Percentiles rank a stretch among this genome's conserved stretches.
Evolutionary conservation across 2,888 invertebrate genomes (phyloP).

Genomic region (Acleris literana): DNA sequence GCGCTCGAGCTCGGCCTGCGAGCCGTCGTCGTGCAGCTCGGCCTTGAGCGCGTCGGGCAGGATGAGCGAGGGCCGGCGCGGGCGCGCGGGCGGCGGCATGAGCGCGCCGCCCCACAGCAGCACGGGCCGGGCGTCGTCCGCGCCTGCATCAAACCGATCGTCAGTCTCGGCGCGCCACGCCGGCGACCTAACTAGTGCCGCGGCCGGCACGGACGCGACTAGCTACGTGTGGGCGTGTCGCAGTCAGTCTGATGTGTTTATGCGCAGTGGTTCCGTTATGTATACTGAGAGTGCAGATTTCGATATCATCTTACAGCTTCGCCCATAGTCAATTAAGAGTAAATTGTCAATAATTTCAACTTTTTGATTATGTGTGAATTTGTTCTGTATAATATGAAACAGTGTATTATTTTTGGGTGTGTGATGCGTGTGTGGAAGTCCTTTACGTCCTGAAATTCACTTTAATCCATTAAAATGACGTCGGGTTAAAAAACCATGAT

Average conservation of each 20-base stretch:
- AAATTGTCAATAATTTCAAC: slow-evolving; percentile 13
- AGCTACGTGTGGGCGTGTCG: slow-evolving; percentile 31
- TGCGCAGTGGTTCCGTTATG: slow-evolving; percentile 32
- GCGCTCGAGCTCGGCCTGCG: slow-evolving; percentile 86
- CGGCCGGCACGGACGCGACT: slow-evolving; percentile 12
- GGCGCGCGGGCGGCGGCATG: slow-evolving; percentile 89
- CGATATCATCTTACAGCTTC: slow-evolving; percentile 14
- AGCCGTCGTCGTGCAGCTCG: slow-evolving; percentile 38
- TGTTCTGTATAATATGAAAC: slow-evolving; percentile 27
- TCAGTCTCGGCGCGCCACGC: neutral
- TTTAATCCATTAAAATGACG: no score
- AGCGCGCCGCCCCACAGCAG: slow-evolving; percentile 79
- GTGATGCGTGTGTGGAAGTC: slow-evolving; percentile 9
- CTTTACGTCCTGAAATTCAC: slow-evolving; percentile 4
- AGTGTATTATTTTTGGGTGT: slow-evolving; percentile 24
- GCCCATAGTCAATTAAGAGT: slow-evolving; percentile 25
- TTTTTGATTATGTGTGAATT: slow-evolving; percentile 33
- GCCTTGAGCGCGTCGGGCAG: slow-evolving; percentile 83
- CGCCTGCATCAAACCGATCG: slow-evolving; percentile 46
- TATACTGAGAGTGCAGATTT: slow-evolving; percentile 18
- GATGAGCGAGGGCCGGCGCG: slow-evolving; percentile 84
- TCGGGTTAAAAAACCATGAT: no score
- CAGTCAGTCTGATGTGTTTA: slow-evolving; percentile 31
- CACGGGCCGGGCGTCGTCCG: slow-evolving; percentile 62
- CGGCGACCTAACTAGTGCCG: slow-evolving; percentile 9